Percentiles rank a stretch among this genome's conserved stretches.
Conservation (phyloP, 1,140 invertebrate species). For the Drepana arcuata region DNA sequence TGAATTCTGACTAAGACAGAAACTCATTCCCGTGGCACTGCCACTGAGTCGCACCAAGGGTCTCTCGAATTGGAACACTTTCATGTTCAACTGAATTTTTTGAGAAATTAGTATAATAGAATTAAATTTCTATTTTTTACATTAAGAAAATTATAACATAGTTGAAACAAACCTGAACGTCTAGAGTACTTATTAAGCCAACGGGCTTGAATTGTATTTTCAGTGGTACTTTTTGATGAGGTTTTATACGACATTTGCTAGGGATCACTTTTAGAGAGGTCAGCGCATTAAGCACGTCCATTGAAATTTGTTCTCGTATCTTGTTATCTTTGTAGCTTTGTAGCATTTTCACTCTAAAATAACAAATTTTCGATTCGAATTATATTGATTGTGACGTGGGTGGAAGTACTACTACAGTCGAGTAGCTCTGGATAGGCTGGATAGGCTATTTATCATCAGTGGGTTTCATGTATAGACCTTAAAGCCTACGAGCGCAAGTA, state of each 20-base stretch:
- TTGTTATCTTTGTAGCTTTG: conserved; percentile 44
- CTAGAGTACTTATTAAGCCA: conserved; percentile 47
- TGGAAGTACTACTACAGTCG: no score
- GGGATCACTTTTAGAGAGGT: conserved; percentile 54
- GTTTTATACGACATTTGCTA: conserved; percentile 43
- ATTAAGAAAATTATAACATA: no score
- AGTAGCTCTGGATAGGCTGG: no score
- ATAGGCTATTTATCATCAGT: no score
- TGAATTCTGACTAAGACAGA: conserved; percentile 50
- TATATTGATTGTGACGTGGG: no score
- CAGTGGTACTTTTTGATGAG: conserved; percentile 44
- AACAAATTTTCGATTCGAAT: no score
- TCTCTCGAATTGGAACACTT: conserved; percentile 43
- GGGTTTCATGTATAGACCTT: no score
- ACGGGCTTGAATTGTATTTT: conserved; percentile 61
- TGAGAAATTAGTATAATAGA: no score
- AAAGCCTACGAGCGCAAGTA: no score
- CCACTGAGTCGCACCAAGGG: conserved; percentile 48
- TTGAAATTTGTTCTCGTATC: conserved; percentile 38
- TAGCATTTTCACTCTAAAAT: conserved; percentile 43
- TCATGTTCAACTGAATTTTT: conserved; percentile 43
- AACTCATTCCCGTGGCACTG: conserved; percentile 48
- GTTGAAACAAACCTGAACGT: conserved; percentile 39
- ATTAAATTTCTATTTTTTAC: no score
- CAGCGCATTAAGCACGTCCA: conserved; percentile 46